Conservation (phyloP, 2,888 invertebrate species). For the Pedicia rivosa region DNA sequence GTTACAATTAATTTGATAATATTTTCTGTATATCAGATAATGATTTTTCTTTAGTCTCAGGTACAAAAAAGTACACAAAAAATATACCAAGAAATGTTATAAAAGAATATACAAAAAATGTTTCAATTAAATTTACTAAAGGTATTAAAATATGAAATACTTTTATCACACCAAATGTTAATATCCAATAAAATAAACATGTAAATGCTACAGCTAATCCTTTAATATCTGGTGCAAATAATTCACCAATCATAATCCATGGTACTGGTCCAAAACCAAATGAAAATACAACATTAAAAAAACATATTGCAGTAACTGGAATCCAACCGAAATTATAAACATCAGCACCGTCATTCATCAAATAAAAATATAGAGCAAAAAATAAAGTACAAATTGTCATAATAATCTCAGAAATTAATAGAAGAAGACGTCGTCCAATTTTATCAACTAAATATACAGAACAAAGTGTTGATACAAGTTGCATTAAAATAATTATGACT, state of each 20-base stretch:
- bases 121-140: slow-evolving; percentile 36
- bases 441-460: slow-evolving; percentile 66
- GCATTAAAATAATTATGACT: slow-evolving; percentile 71
- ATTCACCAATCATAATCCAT: slow-evolving; percentile 55
- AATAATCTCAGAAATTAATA: slow-evolving; percentile 52
- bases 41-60: slow-evolving; percentile 48
- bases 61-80: slow-evolving; percentile 40
- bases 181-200: slow-evolving; percentile 57
- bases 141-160: slow-evolving; percentile 38
- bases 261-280: slow-evolving; percentile 71
- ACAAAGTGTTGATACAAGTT: slow-evolving; percentile 48
- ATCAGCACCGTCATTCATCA: slow-evolving; percentile 22
- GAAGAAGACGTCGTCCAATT: slow-evolving; percentile 59
- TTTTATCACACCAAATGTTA: slow-evolving; percentile 56
- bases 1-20: no score
- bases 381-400: slow-evolving; percentile 54
- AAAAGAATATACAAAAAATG: slow-evolving; percentile 50
- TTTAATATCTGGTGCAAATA: slow-evolving; percentile 56
- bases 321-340: slow-evolving; percentile 49
- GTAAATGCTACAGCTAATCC: slow-evolving; percentile 53
- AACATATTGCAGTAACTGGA: slow-evolving; percentile 53
- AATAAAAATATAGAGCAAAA: slow-evolving; percentile 53
- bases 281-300: slow-evolving; percentile 68
- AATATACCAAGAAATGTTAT: slow-evolving; percentile 40
- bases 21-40: slow-evolving; percentile 54